phyloP scores from a whole-genome alignment of 1,140 invertebrate genomes.

The Drosophila kanapiae region DNA sequence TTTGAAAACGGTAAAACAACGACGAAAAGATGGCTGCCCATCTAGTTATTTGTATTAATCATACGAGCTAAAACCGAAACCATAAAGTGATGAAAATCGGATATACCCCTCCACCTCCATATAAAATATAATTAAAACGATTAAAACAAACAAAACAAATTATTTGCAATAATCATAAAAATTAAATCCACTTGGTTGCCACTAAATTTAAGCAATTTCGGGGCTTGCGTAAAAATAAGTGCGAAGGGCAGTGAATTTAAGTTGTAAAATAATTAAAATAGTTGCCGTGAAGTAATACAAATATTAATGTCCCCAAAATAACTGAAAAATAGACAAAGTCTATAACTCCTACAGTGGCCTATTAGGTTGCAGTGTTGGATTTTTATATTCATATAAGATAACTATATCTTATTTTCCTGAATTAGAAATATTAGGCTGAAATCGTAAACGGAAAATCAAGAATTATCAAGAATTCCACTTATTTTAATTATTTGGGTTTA shows the following conservation, averaged over 20 bases:
- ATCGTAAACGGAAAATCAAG: too few species aligned
- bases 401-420: too few species aligned
- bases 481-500: too few species aligned
- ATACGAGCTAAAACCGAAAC: slow-evolving; percentile 16
- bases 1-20: slow-evolving; percentile 58
- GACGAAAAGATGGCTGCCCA: slow-evolving; percentile 49
- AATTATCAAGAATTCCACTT: too few species aligned
- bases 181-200: slow-evolving; percentile 13
- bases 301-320: background rate
- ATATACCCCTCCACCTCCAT: slow-evolving; percentile 25
- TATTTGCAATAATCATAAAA: slow-evolving; percentile 43
- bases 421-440: too few species aligned
- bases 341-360: too few species aligned
- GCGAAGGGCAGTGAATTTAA: slow-evolving; percentile 30
- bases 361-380: too few species aligned
- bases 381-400: too few species aligned
- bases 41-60: slow-evolving; percentile 49
- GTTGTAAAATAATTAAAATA: slow-evolving; percentile 16
- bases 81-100: slow-evolving; percentile 35
- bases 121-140: slow-evolving; percentile 62
- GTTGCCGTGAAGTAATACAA: slow-evolving; percentile 2
- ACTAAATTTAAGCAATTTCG: slow-evolving; percentile 23
- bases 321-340: background rate
- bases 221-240: slow-evolving; percentile 32
- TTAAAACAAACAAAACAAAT: slow-evolving; percentile 56